These are phyloP conservation scores for Grammomys surdaster DNA, from an alignment of 2,113 vertebrate genomes.

Conservation along the genomic window DNA sequence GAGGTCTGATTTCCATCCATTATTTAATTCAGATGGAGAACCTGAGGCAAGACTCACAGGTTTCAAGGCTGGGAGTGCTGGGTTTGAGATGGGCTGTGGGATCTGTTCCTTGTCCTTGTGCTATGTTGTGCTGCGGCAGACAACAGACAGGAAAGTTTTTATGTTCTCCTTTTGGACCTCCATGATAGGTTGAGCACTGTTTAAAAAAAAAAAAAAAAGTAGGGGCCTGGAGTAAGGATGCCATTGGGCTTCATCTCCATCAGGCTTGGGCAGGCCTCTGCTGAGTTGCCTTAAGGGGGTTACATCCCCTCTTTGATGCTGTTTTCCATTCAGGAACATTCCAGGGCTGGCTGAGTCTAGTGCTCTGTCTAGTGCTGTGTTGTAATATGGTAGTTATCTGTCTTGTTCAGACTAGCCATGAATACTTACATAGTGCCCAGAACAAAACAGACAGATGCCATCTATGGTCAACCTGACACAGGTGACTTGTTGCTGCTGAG, in stretches of 20 bases:
- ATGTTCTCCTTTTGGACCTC: neutral
- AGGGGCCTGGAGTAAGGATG: neutral
- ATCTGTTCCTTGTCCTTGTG: too few species aligned
- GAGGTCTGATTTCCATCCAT: neutral
- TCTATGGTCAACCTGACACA: neutral
- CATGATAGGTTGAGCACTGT: neutral
- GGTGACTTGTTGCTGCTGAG: neutral
- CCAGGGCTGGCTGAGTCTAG: neutral
- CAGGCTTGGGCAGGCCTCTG: neutral
- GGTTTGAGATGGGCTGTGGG: neutral
- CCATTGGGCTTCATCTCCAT: neutral
- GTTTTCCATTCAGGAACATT: neutral
- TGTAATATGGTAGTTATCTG: neutral
- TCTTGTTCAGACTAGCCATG: neutral
- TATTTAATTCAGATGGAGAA: neutral
- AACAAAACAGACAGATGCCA: neutral
- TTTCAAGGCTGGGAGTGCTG: neutral
- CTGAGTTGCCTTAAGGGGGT: neutral
- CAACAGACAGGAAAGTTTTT: too few species aligned
- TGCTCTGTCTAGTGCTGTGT: neutral
- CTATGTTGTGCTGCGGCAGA: neutral
- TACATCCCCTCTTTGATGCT: neutral
- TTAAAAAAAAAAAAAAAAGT: neutral
- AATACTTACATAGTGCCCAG: neutral
- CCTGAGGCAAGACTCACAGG: neutral